Base-by-base conservation (phyloP, 2,113 vertebrate genomes). In the Perca flavescens region DNA sequence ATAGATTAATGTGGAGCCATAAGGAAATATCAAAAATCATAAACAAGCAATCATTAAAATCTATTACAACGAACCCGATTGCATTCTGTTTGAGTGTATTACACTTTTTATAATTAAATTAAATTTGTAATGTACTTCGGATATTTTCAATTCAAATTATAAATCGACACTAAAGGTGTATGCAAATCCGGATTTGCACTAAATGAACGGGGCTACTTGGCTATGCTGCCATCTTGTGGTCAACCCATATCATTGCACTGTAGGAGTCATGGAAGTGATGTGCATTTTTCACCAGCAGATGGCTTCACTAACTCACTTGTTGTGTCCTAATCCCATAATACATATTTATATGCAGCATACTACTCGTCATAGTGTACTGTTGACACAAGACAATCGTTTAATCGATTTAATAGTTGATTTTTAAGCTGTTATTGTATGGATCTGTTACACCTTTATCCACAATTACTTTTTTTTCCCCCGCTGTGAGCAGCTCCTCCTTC, bases 191-290 rank as follows among this genome's bases (percentile, higher is more conserved):
- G 28, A 68, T 19, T 40, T 1, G 50, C 25, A 58, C 3, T 58
- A 21, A 40, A 62, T 54, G 7, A 34, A 36, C 11, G 2, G 2
- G 16, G 11, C 5, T 31, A 3, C 10, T 43, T 61, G 49, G 3
- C 6, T 1, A 13, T 57, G 72, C 56, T 67, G 70, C 88, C 85
- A 88, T 40, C 87, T 72, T 12, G 15, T 84, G 89, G 83, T 69
- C 25, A 36, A 1, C 1, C 28, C 0, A 0, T 36, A 2, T 6
- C 0, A 70, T 43, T 80, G 61, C 84, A 74, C 9, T 1, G 1
- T 17, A 19, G 5, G 15, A 46, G 25, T n/a, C 0, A 9, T 6
- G 58, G 1, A 9, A 31, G 10, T 14, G 2, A 52, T 13, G 15
- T 19, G 16, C 14, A 7, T 15, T 25, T 4, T 22, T 74, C 17